Percentiles rank a stretch among this genome's conserved stretches.
These are phyloP conservation scores for Epinephelus lanceolatus DNA, from an alignment of 2,113 vertebrate species.

Conservation along the genomic window DNA sequence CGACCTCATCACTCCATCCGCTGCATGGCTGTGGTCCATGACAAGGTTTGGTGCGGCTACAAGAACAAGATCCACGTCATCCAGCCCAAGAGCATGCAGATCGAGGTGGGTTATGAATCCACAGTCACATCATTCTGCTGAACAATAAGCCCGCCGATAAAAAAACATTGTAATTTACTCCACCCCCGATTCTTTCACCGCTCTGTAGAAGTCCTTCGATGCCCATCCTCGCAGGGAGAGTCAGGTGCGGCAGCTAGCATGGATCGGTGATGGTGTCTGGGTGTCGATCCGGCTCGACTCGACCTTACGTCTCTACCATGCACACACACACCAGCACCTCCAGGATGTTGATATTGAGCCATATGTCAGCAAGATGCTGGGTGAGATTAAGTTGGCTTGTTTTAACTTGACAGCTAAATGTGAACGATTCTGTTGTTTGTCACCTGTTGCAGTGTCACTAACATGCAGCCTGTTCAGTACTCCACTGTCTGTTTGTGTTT, in stretches of 20 bases:
- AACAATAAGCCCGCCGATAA: background rate
- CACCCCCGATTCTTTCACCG: background rate
- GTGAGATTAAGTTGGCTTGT: conserved; percentile 78
- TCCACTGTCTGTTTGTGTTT: conserved; percentile 35
- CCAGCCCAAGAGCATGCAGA: conserved; percentile 99
- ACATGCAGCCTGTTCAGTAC: background rate
- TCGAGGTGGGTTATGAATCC: conserved; percentile 86
- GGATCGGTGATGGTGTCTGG: conserved; percentile 98
- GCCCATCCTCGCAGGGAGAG: conserved; percentile 97
- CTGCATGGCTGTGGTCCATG: conserved; percentile 98
- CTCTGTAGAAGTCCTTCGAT: conserved; percentile 93
- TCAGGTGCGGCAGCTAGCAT: conserved; percentile 96
- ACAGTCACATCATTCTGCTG: background rate
- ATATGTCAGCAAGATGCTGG: conserved; percentile 99
- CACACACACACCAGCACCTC: conserved; percentile 96
- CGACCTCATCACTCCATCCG: conserved; percentile 98
- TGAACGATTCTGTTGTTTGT: background rate
- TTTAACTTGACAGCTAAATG: background rate
- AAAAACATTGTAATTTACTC: no score
- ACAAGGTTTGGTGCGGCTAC: conserved; percentile 98
- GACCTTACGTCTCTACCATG: conserved; percentile 95
- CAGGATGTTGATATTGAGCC: conserved; percentile 99
- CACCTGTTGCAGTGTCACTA: background rate
- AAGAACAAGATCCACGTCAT: conserved; percentile 99
- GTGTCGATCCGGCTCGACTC: conserved; percentile 98